Base-by-base conservation (phyloP, 2,113 vertebrate genomes). In the Antennarius striatus region DNA sequence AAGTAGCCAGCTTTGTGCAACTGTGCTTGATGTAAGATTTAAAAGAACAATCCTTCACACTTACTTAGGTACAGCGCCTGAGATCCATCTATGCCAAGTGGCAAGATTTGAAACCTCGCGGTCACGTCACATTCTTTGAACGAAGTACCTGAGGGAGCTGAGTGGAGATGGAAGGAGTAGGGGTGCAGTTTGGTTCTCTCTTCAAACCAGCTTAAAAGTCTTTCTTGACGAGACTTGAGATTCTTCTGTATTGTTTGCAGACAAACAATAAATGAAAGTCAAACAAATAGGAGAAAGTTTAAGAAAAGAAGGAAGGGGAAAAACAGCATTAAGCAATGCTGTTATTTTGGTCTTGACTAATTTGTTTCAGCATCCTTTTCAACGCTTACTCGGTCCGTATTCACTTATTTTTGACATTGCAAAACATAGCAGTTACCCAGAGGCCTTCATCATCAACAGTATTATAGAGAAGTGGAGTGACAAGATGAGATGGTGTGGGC, bases 251-350 rank as follows among this genome's bases (percentile, higher is more conserved):
- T 30, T 58, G 17, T 47, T 47, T 57, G 15, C 43, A 46, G 28
- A 56, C 14, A 10, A 42, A 65, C 16, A 59, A 15, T 47, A 28
- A 60, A 63, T 30, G 50, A 61, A 62, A 56, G 68, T 62, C 48
- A 51, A 45, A 59, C 22, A 14, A 29, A 62, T 32, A 59, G n/a
- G 12, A 49, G 42, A 43, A 43, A 43, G 4, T 43, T 43, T 4
- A 9, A 10, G 32, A 4, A 36, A 36, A 36, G 32, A 6, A 36
- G n/a, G n/a, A n/a, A n/a, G n/a, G 6, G 32, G 32, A 3, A 36
- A 36, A 3, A 6, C 32, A 36, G 32, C 32, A 36, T 36, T 36
- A 36, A 36, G 32, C 32, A 36, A 6, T 36, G 32, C 32, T 36
- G 32, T 3, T 36, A 6, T 36, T 36, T 36, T 36, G 6, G 32